These are phyloP conservation scores for Heliconius hermathena DNA, from an alignment of 1,140 invertebrate species.

Conservation along the genomic window DNA sequence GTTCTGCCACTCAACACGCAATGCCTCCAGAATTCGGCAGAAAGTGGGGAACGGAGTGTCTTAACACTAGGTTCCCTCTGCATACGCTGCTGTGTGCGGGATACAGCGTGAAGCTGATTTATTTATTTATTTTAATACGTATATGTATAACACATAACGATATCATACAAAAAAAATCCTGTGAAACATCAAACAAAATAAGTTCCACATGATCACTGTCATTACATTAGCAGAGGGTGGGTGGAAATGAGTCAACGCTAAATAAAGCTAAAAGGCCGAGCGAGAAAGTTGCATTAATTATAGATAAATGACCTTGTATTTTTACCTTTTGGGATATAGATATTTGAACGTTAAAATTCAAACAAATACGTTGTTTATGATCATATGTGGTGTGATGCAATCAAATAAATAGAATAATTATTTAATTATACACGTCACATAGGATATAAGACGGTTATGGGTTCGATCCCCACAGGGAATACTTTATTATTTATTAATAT, in stretches of 20 bases:
- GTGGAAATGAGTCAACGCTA: constrained; percentile 28
- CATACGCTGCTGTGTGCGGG: too few species aligned
- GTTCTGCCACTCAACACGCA: too few species aligned
- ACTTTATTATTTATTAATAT: too few species aligned
- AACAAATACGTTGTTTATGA: neutral
- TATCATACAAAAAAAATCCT: neutral
- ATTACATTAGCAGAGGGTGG: constrained; percentile 19
- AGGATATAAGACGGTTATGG: too few species aligned
- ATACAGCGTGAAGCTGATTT: too few species aligned
- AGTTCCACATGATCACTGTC: neutral
- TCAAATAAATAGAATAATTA: too few species aligned
- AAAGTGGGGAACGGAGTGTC: too few species aligned
- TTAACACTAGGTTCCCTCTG: too few species aligned
- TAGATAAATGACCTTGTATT: constrained; percentile 19
- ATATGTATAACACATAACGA: neutral
- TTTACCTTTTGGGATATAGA: constrained; percentile 4
- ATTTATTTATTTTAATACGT: too few species aligned
- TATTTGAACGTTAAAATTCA: neutral
- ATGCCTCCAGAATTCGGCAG: too few species aligned
- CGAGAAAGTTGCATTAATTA: constrained; percentile 26
- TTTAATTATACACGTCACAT: too few species aligned
- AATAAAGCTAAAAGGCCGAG: constrained; percentile 25
- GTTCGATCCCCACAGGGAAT: too few species aligned
- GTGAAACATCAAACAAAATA: neutral
- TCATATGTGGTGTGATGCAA: neutral